Base-by-base conservation (phyloP, 2,797 vertebrate species). In the Scomberomorus guttatus region DNA sequence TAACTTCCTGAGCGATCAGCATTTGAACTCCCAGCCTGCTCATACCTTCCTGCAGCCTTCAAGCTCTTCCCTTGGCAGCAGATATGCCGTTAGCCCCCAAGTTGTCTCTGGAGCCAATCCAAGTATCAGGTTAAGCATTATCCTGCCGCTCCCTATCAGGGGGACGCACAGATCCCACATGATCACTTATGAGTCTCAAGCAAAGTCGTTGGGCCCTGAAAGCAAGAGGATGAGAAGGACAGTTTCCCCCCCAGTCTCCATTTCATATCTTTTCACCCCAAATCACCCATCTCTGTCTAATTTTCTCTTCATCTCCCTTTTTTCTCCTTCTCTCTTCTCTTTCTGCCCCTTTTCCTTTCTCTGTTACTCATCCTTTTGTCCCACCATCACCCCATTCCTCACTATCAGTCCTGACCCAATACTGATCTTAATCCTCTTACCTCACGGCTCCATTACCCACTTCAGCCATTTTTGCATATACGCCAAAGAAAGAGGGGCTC, bases 401-500 rank as follows among this genome's bases (percentile, higher is more conserved):
- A 55, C 89, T 93, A 94, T 94, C 93, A 93, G 82, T 81, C 93
- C 89, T 83, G 84, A 92, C 87, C 91, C 91, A 93, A 87, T 89
- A 86, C 91, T 89, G 89, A 93, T 95, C 91, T 89, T 93, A 95
- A 95, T 95, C 95, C 93, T 95, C 93, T 95, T 94, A 95, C 89
- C 88, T 86, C 87, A 86, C 65, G 77, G 86, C 92, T 93, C 93
- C 90, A 95, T 93, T 94, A 94, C 93, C 92, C 91, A 92, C 90
- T 93, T 88, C 83, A 91, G 83, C 88, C 86, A 86, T 88, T 92
- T 93, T 91, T 90, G 87, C 89, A 94, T 93, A 92, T 63, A 90
- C 80, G 84, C 92, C 84, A 93, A 89, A 92, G 90, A 91, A 87
- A 83, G 70, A 82, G 75, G 79, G 83, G 66, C 73, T 82, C 78